Evolutionary conservation across 1,140 invertebrate species (phyloP), one percentile per base, ranked within the genome.

Genomic region (Ooceraea biroi): DNA sequence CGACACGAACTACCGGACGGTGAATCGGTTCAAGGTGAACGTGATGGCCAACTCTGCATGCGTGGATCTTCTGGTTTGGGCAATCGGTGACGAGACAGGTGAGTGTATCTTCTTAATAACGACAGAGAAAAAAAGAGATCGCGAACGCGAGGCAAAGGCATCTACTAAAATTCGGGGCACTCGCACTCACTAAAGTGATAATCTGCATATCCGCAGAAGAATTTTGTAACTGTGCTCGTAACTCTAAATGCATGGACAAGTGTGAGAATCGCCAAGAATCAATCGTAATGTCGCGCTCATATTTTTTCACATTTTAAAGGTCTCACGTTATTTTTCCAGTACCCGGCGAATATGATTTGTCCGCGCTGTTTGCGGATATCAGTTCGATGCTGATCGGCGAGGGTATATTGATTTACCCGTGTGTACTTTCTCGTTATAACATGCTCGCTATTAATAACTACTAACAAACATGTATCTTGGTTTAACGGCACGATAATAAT

Each of bases 41-140:
- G 98, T 99, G 0, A 98, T 98, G 96, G 98, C 98, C 0, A 99
- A 99, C 95, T 98, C 99, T 3, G 98, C 98, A 17, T 99, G 99
- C 93, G 98, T 99, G 1, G 98, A 99, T 94, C 95, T 99, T 0
- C 95, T 99, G 2, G 98, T 99, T 41, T 99, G 99, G 99, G 98
- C 98, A 12, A 98, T 99, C 88, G 96, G 97, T 1, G 98, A 99
- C 94, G 99, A 99, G 95, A 98, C 98, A 90, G 98, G 98, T 99
- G 94, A 94, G 92, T 91, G 74, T 44, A 58, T 44, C 17, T 36
- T 27, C 2, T 44, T 46, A 3, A 22, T 50, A 36, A 7, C 25
- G 22, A n/a, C 27, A 17, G 36, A 17, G 27, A 82, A 74, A 74
- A 12, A 73, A 44, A 50, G 30, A 68, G 14, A 61, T 30, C 48